Conservation (phyloP, 2,888 invertebrate genomes). For the Tridacna gigas region DNA sequence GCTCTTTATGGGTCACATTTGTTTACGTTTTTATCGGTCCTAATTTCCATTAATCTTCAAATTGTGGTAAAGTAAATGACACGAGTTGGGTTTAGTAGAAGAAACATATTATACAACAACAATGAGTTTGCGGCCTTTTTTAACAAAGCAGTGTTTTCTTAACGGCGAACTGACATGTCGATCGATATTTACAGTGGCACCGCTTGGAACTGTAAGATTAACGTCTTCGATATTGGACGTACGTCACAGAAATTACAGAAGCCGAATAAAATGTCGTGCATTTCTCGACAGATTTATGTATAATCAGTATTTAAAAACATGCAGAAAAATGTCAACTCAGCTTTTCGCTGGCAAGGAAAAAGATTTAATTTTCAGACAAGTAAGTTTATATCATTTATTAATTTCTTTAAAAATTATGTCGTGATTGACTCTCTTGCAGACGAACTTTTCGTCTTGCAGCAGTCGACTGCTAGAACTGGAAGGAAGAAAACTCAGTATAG, state of each 20-base stretch:
- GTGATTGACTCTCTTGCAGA: no score
- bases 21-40: constrained; percentile 28
- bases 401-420: no score
- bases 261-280: constrained; percentile 9
- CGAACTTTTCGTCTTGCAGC: not conserved
- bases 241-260: not conserved
- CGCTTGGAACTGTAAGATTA: no score
- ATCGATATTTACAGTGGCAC: constrained; percentile 5
- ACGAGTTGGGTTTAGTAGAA: no score
- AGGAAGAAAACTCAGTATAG: no score
- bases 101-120: not conserved
- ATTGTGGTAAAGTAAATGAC: no score
- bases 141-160: not conserved
- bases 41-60: no score
- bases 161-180: not conserved
- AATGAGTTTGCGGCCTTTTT: constrained; percentile 1
- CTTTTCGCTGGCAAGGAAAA: constrained; percentile 63
- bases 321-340: constrained; percentile 25
- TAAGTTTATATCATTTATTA: constrained; percentile 24
- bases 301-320: constrained; percentile 27
- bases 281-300: constrained; percentile 30
- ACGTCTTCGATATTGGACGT: no score
- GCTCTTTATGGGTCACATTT: constrained; percentile 25
- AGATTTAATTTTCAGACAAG: constrained; percentile 72
- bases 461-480: no score